Evolutionary conservation across 2,797 vertebrate genomes (phyloP).

Genomic region (Alfaro cultratus): DNA sequence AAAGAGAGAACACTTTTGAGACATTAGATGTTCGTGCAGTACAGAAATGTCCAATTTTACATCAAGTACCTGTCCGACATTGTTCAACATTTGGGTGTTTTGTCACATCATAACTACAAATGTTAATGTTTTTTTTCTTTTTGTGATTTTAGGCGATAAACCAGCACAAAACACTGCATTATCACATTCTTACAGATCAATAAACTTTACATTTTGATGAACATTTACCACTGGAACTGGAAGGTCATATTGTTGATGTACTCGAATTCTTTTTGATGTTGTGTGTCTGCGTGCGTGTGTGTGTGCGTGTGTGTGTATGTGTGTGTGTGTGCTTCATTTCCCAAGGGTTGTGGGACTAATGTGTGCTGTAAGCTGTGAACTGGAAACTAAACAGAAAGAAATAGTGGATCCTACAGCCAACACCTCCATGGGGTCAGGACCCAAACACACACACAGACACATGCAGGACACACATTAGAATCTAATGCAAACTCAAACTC

Average conservation of each 20-base stretch:
- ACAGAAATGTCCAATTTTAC: neutral
- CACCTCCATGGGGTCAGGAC: constrained; percentile 53
- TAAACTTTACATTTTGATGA: neutral
- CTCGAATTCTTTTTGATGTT: neutral
- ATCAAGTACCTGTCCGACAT: neutral
- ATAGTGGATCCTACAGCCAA: constrained; percentile 49
- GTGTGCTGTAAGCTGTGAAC: constrained; percentile 72
- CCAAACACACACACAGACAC: neutral
- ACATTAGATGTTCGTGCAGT: neutral
- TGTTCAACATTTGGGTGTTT: neutral
- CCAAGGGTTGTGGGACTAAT: constrained; percentile 61
- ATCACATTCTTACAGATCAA: neutral
- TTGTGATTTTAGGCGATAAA: neutral
- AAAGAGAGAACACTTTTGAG: neutral
- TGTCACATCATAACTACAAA: neutral
- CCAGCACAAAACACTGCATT: too few species aligned
- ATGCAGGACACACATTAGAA: constrained; percentile 12
- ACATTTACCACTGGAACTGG: too few species aligned
- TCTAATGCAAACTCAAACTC: constrained; percentile 8
- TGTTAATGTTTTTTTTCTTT: neutral
- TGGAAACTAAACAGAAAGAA: constrained; percentile 66
- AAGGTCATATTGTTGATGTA: constrained; percentile 4
- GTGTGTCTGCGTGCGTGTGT: neutral
- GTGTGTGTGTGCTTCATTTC: constrained; percentile 29
- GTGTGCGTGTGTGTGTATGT: constrained; percentile 4